Evolutionary conservation across 2,888 invertebrate genomes (phyloP), one percentile per base, ranked within the genome.

Genomic region (Eugnorisma glareosa): DNA sequence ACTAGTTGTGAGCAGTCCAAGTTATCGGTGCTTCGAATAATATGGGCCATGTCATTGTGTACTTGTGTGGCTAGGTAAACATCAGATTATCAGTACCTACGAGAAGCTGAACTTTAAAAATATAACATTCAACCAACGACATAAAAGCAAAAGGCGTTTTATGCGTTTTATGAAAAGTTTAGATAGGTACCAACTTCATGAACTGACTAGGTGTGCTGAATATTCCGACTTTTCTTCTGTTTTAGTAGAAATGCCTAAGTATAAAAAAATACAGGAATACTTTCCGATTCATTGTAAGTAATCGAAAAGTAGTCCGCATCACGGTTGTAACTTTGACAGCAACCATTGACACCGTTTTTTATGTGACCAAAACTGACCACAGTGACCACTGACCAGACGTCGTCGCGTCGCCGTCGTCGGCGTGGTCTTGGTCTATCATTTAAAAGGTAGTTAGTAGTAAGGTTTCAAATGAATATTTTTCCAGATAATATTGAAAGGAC

Each of bases 1-100:
- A 82, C 83, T 72, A 85, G 83, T 77, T 74, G 28, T 61, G 61
- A n/a, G 78, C 78, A 57, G 82, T 69, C 57, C n/a, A 51, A 68
- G 28, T 82, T 85, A 83, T 83, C 85, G 28, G 54, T 45, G 15
- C 54, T 45, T 67, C 54, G 45, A 57, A 59, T 75, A 78, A 81
- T 67, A 63, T 85, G 63, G 85, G 82, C 78, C 78, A 69, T 69
- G 37, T 61, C 35, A 51, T 81, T 21, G 6, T 61, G 63, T 67
- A 51, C 31, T 54, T 40, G 15, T 67, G 31, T 37, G 31, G 18
- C 18, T 77, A 59, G 18, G 59, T 54, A 74, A 24, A 28, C 80
- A 68, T 57, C n/a, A 24, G 1, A 57, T 40, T 37, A 66, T 35
- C 35, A 37, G 24, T 7, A 61, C 21, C 18, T 7, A 61, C 21